Evolutionary conservation across 1,140 invertebrate genomes (phyloP), one percentile per base, ranked within the genome.

Genomic region (Cotesia vestalis): DNA sequence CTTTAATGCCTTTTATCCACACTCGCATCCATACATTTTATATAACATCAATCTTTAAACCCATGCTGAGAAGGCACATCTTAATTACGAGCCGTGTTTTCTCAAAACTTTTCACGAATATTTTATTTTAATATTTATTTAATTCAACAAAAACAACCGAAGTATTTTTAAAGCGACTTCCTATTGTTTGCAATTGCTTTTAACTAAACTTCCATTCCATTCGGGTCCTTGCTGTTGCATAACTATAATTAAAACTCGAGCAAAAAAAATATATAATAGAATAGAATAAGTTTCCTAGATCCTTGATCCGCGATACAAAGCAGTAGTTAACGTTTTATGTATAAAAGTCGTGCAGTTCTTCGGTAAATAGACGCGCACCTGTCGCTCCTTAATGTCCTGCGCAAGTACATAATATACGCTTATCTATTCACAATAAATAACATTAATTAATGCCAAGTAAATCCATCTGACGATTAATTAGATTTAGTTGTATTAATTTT

Each of bases 241-340:
- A 12, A 66, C 46, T 14, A 51, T n/a, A 51, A 53, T 66, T 55
- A 55, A 55, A 55, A 55, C 4, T 3, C 14, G 53, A 55, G 53
- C 17, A n/a, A 14, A 55, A 66, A 66, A 66, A 66, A 38, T 38
- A 64, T n/a, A 64, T n/a, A 64, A 8, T 36, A 40, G 12, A 34
- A 61, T 27, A 12, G 59, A 40, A 64, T 38, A 64, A 64, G 36
- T 36, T 66, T 66, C 38, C 63, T 66, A 66, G 63, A 66, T 66
- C 14, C n/a, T 38, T 17, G 20, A 66, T 66, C 9, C 34, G 35
- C 27, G n/a, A 61, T 61, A 63, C 17, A 5, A 14, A 14, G 12
- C n/a, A 5, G 53, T n/a, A 27, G 27, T 27, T 27, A 27, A 3
- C 27, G 27, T 27, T 27, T 27, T 27, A 27, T 27, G 27, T 27